phyloP scores from a whole-genome alignment of 1,140 invertebrate species.

The Rhopalosiphum padi region DNA sequence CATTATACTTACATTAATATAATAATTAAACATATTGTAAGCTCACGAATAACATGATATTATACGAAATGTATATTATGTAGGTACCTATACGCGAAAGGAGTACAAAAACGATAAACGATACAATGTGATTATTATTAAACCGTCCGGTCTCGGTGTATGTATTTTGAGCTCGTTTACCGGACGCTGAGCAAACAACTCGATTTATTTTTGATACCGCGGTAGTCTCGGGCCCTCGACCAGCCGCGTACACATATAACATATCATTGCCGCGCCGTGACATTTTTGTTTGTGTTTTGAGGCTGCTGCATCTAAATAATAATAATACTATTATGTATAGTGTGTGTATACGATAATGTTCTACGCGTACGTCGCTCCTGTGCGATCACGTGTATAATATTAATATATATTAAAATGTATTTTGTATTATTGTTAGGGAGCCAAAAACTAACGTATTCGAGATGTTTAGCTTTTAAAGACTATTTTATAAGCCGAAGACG shows the following conservation, averaged over 20 bases:
- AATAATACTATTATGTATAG: neutral
- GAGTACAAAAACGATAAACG: neutral
- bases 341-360: too few species aligned
- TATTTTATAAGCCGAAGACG: neutral
- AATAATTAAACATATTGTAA: too few species aligned
- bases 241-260: neutral
- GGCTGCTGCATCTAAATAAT: neutral
- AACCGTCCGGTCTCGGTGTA: neutral
- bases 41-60: neutral
- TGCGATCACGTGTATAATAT: neutral
- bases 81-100: neutral
- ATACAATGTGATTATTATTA: neutral
- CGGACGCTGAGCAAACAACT: conserved; percentile 31
- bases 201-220: neutral
- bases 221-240: neutral
- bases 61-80: neutral
- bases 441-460: neutral
- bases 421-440: neutral
- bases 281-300: neutral
- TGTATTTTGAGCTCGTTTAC: conserved; percentile 35
- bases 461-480: neutral
- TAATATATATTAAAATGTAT: neutral
- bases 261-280: neutral
- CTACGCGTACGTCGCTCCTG: neutral
- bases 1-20: too few species aligned